Percentiles rank a stretch among this genome's conserved stretches.
These are phyloP conservation scores for Lytechinus pictus DNA, from an alignment of 35 echinoderm and acorn worm genomes.

Conservation along the genomic window DNA sequence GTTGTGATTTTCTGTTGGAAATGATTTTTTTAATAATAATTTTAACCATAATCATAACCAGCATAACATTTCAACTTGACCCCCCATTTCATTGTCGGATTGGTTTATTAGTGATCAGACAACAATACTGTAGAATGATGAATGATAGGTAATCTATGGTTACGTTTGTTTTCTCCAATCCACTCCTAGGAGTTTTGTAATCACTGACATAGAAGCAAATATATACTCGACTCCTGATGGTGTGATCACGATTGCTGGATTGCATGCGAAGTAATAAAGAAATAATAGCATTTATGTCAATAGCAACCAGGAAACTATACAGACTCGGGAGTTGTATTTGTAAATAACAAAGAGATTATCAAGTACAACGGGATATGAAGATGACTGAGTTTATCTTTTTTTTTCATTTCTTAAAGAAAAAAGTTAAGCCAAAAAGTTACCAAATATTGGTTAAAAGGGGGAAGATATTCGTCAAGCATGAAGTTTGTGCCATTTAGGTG, in stretches of 20 bases:
- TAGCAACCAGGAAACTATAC: conserved; percentile 3
- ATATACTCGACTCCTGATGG: conserved; percentile 22
- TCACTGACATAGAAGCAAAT: conserved; percentile 18
- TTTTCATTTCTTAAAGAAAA: background rate
- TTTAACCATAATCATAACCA: background rate
- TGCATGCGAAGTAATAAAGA: conserved; percentile 6
- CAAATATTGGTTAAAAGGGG: no score
- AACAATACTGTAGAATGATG: background rate
- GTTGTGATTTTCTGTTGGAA: no score
- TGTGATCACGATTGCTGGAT: conserved; percentile 23
- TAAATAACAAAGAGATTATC: background rate
- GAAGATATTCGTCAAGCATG: no score
- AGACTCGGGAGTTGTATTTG: background rate
- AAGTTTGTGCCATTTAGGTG: no score
- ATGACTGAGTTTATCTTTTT: background rate
- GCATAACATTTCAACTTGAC: background rate
- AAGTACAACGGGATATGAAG: background rate
- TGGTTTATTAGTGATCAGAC: background rate
- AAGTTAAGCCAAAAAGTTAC: no score
- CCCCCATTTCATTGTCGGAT: background rate
- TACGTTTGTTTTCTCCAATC: conserved; percentile 21
- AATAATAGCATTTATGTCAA: conserved; percentile 11
- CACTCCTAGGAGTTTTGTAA: background rate
- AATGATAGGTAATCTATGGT: background rate
- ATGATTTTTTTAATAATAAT: no score